A percentile compares a stretch with the other conserved stretches of the same genome.
phyloP scores from a whole-genome alignment of 2,888 invertebrate species.

The Drosophila melanosoma region DNA sequence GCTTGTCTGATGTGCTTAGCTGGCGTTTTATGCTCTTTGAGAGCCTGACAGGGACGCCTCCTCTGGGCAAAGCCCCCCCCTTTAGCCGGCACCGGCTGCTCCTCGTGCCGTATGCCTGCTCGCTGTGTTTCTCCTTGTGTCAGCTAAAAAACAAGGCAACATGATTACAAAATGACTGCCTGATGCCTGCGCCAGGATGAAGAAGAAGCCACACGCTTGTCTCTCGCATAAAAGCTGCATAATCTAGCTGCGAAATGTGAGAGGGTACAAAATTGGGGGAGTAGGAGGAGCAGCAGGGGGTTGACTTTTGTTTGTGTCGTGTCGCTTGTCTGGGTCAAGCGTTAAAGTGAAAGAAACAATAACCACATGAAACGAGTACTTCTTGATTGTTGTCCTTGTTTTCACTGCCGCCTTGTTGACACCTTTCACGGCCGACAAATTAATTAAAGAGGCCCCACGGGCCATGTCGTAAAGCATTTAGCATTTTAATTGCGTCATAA shows the following conservation, averaged over 20 bases:
- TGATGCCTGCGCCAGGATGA: conserved; percentile 35
- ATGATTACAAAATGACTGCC: conserved; percentile 47
- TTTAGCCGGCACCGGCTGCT: conserved; percentile 7
- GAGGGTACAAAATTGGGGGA: too few relatives aligned
- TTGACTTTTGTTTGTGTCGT: conserved; percentile 34
- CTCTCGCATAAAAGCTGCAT: conserved; percentile 47
- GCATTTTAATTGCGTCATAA: conserved; percentile 76
- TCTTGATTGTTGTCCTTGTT: conserved; percentile 59
- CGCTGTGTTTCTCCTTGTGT: conserved; percentile 59
- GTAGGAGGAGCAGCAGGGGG: conserved; percentile 12
- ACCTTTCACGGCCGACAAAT: conserved; percentile 76
- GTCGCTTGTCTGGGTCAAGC: conserved; percentile 69
- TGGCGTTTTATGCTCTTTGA: conserved; percentile 57
- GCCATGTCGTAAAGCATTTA: conserved; percentile 72
- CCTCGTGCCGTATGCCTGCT: conserved; percentile 15
- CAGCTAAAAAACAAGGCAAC: conserved; percentile 67
- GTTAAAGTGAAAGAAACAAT: conserved; percentile 44
- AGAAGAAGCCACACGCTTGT: conserved; percentile 31
- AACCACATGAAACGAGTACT: conserved; percentile 6
- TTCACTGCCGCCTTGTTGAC: conserved; percentile 62
- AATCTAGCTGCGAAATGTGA: conserved; percentile 25
- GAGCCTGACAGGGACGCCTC: conserved; percentile 30
- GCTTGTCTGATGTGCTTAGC: conserved; percentile 58
- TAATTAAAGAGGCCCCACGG: conserved; percentile 69
- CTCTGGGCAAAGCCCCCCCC: not conserved